A percentile compares a stretch with the other conserved stretches of the same genome.
phyloP scores from a whole-genome alignment of 2,888 invertebrate genomes.

The Microplitis manilae region DNA sequence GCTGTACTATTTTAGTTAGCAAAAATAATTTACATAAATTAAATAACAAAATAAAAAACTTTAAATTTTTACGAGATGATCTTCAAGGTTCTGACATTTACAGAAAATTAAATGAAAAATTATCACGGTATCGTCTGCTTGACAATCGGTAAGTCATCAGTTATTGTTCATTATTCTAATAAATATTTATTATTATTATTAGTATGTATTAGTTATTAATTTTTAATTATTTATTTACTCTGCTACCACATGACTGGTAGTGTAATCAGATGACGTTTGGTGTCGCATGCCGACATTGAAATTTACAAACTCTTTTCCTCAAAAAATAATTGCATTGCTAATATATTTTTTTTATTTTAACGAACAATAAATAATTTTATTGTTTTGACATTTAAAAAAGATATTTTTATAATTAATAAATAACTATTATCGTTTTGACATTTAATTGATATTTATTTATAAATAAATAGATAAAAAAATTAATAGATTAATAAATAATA shows the following conservation, averaged over 20 bases:
- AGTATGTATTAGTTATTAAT: neutral
- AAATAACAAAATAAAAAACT: neutral
- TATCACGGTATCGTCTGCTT: slow-evolving; percentile 61
- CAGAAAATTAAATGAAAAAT: slow-evolving; percentile 59
- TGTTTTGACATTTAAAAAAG: neutral
- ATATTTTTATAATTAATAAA: neutral
- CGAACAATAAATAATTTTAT: neutral
- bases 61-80: slow-evolving; percentile 16
- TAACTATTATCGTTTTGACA: too few relatives aligned
- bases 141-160: slow-evolving; percentile 57
- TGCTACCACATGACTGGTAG: neutral
- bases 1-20: neutral
- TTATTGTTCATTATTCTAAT: neutral
- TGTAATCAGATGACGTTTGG: slow-evolving; percentile 1
- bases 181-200: neutral
- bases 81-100: slow-evolving; percentile 45
- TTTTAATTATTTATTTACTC: neutral
- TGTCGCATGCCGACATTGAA: slow-evolving; percentile 1
- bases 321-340: neutral
- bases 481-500: too few relatives aligned
- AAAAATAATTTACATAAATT: slow-evolving; percentile 18
- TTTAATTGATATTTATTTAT: too few relatives aligned
- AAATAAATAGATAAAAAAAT: too few relatives aligned
- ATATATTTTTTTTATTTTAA: neutral
- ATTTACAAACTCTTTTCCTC: neutral